phyloP scores from a whole-genome alignment of 1,140 invertebrate genomes.

The Dreissena rostriformis region DNA sequence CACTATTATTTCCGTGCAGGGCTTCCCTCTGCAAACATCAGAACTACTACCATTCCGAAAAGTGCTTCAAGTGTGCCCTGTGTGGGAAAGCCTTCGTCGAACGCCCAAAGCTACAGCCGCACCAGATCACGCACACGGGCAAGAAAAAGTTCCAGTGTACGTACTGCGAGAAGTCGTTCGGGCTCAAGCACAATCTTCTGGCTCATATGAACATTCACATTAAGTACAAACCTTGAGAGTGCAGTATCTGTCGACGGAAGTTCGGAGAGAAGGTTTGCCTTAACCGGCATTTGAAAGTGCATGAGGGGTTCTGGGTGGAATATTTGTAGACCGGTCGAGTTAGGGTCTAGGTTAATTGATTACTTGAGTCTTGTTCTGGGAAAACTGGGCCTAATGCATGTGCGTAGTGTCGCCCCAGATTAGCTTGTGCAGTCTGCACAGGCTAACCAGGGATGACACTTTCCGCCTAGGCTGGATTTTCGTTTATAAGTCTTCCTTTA shows the following conservation, averaged over 20 bases:
- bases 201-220: constrained; percentile 85
- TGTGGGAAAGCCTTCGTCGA: constrained; percentile 89
- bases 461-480: too few species aligned
- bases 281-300: constrained; percentile 80
- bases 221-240: constrained; percentile 84
- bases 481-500: too few species aligned
- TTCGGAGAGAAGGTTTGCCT: constrained; percentile 39
- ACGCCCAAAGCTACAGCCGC: constrained; percentile 85
- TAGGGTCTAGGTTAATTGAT: too few species aligned
- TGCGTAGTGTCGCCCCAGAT: too few species aligned
- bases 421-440: too few species aligned
- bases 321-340: not conserved
- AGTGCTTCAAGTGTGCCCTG: constrained; percentile 93
- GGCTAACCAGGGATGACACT: too few species aligned
- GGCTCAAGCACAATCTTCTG: constrained; percentile 22
- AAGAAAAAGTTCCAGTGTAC: constrained; percentile 85
- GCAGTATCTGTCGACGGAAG: constrained; percentile 67
- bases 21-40: constrained; percentile 44
- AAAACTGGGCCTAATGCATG: too few species aligned
- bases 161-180: constrained; percentile 37
- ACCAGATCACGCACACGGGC: constrained; percentile 85
- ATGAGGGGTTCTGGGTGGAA: constrained; percentile 21
- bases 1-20: too few species aligned
- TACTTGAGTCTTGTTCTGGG: too few species aligned
- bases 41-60: constrained; percentile 88